phyloP scores from a whole-genome alignment of 1,140 invertebrate genomes.

The Ruditapes philippinarum region DNA sequence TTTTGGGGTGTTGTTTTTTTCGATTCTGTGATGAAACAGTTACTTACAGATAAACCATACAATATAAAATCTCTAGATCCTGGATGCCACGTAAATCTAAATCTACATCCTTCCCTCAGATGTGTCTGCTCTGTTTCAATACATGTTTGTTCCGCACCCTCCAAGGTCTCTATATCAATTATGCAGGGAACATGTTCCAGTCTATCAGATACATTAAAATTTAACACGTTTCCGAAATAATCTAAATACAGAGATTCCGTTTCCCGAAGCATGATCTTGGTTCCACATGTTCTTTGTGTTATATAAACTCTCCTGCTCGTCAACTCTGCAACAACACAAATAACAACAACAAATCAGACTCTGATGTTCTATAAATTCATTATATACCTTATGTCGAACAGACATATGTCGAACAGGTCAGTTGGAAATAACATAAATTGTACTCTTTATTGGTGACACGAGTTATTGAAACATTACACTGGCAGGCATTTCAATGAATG shows the following conservation, averaged over 20 bases:
- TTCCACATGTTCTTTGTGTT: not conserved
- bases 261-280: not conserved
- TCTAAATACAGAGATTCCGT: not conserved
- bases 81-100: not conserved
- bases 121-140: not conserved
- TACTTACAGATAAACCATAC: constrained; percentile 1
- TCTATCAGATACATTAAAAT: not conserved
- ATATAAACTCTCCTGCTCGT: not conserved
- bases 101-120: not conserved
- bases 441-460: no score
- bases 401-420: no score
- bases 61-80: constrained; percentile 3
- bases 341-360: no score
- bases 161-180: not conserved
- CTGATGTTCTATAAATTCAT: no score
- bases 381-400: no score
- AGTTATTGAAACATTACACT: no score
- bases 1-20: no score
- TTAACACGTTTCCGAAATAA: not conserved
- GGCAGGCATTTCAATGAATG: no score
- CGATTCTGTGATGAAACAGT: no score
- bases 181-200: not conserved
- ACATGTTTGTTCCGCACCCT: not conserved
- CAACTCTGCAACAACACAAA: not conserved
- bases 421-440: no score